Conservation (phyloP, 2,113 vertebrate species). For the Megaptera novaeangliae region DNA sequence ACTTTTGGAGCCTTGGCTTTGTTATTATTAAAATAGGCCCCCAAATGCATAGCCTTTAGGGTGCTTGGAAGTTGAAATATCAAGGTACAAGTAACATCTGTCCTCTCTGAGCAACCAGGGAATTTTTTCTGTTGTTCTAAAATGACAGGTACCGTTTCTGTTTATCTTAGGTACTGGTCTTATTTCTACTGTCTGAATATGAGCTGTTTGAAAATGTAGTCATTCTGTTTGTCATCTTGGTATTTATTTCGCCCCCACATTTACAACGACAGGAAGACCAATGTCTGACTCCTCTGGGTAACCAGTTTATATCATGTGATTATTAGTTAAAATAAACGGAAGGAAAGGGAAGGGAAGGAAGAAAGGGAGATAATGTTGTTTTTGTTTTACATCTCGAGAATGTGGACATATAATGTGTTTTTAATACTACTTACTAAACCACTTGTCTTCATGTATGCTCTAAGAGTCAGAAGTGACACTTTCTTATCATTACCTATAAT, state of each 20-base stretch:
- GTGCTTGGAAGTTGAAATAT: neutral
- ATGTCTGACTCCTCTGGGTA: neutral
- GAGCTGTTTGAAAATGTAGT: neutral
- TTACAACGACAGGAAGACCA: neutral
- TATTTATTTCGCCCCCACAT: neutral
- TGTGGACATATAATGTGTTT: neutral
- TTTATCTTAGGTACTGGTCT: neutral
- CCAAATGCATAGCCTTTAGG: neutral
- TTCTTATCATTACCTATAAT: conserved; percentile 39
- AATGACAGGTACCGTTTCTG: neutral
- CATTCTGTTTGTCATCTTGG: neutral
- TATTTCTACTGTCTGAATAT: neutral
- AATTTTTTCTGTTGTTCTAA: neutral
- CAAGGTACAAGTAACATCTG: neutral
- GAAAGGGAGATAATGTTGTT: neutral
- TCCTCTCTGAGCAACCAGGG: neutral
- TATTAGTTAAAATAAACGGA: neutral
- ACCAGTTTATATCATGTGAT: neutral
- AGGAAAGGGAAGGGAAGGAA: neutral
- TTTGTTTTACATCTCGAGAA: neutral
- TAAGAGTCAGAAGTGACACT: neutral
- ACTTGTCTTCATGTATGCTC: neutral
- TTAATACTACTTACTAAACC: conserved; percentile 14
- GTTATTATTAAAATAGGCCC: neutral
- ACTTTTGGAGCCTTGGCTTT: neutral